phyloP scores from a whole-genome alignment of 1,140 invertebrate genomes.

The Neodiprion lecontei region DNA sequence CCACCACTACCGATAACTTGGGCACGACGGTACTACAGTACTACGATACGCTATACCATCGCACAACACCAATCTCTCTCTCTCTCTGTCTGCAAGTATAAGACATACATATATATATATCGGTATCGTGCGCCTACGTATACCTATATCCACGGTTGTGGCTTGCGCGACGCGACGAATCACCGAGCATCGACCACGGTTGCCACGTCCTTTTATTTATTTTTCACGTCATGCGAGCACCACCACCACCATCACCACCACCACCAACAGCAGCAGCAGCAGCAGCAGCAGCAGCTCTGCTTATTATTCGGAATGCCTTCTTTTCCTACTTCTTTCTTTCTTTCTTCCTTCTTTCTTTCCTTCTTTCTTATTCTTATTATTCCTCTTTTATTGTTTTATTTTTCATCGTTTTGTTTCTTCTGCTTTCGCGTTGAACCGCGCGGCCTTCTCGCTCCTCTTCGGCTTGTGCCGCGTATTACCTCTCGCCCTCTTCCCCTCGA shows the following conservation, averaged over 20 bases:
- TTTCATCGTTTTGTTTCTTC: not conserved
- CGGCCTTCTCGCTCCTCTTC: not conserved
- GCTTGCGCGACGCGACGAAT: constrained; percentile 3
- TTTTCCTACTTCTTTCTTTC: not conserved
- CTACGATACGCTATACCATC: no score
- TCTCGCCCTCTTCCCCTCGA: not conserved
- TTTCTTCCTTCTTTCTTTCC: not conserved
- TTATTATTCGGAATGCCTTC: constrained; percentile 7
- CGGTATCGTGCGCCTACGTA: no score
- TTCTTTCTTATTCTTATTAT: not conserved
- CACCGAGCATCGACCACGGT: constrained; percentile 4
- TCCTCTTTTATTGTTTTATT: not conserved
- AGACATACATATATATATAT: no score
- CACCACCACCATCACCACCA: not conserved
- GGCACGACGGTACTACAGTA: no score
- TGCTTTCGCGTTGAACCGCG: not conserved
- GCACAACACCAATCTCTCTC: no score
- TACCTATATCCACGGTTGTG: not conserved
- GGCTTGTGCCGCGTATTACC: not conserved
- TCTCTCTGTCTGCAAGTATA: no score
- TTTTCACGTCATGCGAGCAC: not conserved
- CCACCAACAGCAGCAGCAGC: no score
- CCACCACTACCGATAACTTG: no score
- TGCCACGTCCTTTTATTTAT: constrained; percentile 7
- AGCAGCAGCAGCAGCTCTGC: not conserved